These are phyloP conservation scores for Prosopocoilus inquinatus DNA, from an alignment of 2,888 invertebrate genomes.

Conservation along the genomic window DNA sequence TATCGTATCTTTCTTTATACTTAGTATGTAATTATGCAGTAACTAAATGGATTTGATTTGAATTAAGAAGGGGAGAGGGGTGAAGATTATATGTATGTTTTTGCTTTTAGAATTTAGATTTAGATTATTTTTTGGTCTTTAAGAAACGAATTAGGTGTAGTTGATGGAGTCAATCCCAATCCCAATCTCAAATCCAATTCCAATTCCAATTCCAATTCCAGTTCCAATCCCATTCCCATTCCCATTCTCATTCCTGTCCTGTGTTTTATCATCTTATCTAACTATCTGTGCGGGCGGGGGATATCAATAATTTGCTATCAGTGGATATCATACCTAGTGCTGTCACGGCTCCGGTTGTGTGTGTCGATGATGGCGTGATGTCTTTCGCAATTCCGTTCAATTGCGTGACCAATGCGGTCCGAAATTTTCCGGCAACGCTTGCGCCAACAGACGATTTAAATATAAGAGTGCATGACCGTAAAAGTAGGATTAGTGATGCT, in stretches of 20 bases:
- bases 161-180: not conserved
- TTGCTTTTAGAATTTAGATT: not conserved
- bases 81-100: not conserved
- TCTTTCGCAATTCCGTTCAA: slow-evolving; percentile 17
- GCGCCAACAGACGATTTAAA: slow-evolving; percentile 3
- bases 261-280: slow-evolving; percentile 15
- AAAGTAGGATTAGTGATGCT: slow-evolving; percentile 21
- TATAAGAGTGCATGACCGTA: slow-evolving; percentile 2
- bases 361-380: slow-evolving; percentile 22
- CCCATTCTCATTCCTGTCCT: not conserved
- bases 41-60: no score
- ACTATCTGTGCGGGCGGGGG: slow-evolving; percentile 37
- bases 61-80: not conserved
- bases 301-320: slow-evolving; percentile 45
- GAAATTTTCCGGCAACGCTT: slow-evolving; percentile 8
- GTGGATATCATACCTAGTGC: slow-evolving; percentile 25
- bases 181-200: no score
- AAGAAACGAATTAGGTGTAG: not conserved
- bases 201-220: no score
- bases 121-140: not conserved
- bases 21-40: no score
- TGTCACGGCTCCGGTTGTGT: slow-evolving; percentile 24
- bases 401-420: slow-evolving; percentile 13
- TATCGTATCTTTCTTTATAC: no score
- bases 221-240: no score